Evolutionary conservation across 2,888 invertebrate genomes (phyloP).

Genomic region (Pilophorus perplexus): DNA sequence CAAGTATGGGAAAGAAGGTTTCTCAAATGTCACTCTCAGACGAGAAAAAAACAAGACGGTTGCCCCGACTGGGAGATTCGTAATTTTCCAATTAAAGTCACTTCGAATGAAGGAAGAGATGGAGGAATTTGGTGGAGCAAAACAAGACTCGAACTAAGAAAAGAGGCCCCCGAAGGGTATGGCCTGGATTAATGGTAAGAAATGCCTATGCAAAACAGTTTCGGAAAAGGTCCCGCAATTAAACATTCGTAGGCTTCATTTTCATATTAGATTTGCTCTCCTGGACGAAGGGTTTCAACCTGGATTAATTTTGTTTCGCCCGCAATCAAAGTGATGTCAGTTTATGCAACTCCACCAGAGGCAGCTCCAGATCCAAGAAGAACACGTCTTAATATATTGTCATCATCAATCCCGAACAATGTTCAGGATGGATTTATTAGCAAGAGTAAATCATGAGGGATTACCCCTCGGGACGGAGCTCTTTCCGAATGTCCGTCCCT

Average conservation of each 20-base stretch:
- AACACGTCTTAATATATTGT: slow-evolving; percentile 30
- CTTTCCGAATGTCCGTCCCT: neutral
- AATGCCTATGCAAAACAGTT: slow-evolving; percentile 36
- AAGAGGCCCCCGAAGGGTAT: slow-evolving; percentile 20
- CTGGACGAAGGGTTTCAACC: slow-evolving; percentile 19
- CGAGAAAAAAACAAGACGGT: slow-evolving; percentile 5
- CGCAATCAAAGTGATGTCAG: slow-evolving; percentile 30
- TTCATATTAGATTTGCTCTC: slow-evolving; percentile 40
- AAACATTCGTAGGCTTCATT: slow-evolving; percentile 32
- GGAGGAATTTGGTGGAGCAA: slow-evolving; percentile 9
- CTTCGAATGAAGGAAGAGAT: slow-evolving; percentile 19
- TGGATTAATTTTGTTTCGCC: slow-evolving; percentile 31
- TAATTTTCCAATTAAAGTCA: slow-evolving; percentile 38
- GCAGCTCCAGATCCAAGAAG: neutral
- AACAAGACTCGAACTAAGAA: slow-evolving; percentile 2
- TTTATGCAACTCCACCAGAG: slow-evolving; percentile 10
- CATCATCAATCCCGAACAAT: slow-evolving; percentile 35
- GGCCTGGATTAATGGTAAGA: slow-evolving; percentile 37
- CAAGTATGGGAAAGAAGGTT: slow-evolving; percentile 13
- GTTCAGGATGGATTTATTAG: slow-evolving; percentile 26
- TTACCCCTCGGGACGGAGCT: neutral
- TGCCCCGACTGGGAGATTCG: slow-evolving; percentile 5
- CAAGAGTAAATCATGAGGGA: slow-evolving; percentile 22
- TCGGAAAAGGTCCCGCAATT: slow-evolving; percentile 16
- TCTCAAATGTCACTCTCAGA: slow-evolving; percentile 22